Base-by-base conservation (phyloP, 2,797 vertebrate genomes). In the Bufotes viridis region DNA sequence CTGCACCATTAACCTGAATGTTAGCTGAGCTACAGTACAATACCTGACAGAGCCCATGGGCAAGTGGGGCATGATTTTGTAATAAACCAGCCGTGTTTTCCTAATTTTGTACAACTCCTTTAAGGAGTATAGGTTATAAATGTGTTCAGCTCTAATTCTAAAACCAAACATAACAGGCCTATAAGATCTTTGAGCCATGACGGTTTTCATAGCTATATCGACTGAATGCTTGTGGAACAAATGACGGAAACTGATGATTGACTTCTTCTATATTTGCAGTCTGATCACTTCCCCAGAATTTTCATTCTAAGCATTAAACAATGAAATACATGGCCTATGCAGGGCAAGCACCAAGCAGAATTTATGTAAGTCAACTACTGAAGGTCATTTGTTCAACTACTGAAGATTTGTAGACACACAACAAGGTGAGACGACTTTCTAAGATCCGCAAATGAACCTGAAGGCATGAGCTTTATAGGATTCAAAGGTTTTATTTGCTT, bases 401-500 rank as follows among this genome's bases (percentile, higher is more conserved):
- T 55, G 63, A 53, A 83, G 9, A 72, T n/a, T 2, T 72, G n/a
- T n/a, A 75, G 22, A 75, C 34, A 74, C 18, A 53, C 6, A 74
- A 49, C 14, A 75, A 29, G 12, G 67, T 22, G 7, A 58, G 81
- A 80, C 24, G 26, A 4, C 42, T 67, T 85, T 81, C 11, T 60
- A 70, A 88, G 57, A 26, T 75, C 7, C 26, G 70, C 18, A 42
- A 22, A 42, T 84, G 53, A 22, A 67, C n/a, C 65, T 13, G 14
- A 63, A 60, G 7, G 34, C 10, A 57, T 51, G 57, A 26, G 51
- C 15, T 65, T 67, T 55, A 63, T 76, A 82, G 58, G 79, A 82
- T 24, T 84, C 83, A 89, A 89, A 89, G 84, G 85, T 87, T 87
- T 79, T 87, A 72, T 89, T 89, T 89, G 70, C 61, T 60, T 51